Evolutionary conservation across 2,113 vertebrate genomes (phyloP).

Genomic region (Cygnus buccinator): DNA sequence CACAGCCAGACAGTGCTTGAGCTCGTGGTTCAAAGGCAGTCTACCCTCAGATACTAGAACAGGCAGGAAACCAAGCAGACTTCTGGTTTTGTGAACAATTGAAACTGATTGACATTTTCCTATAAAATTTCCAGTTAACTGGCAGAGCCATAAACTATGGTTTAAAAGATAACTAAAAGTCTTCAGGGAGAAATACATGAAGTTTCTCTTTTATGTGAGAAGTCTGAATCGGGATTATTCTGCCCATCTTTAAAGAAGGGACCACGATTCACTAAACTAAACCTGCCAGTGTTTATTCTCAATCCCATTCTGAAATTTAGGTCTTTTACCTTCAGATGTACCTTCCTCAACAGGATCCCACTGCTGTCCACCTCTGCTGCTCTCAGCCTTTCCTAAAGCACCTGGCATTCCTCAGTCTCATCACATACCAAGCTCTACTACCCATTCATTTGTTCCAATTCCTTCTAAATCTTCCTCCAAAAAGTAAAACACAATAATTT

Average conservation of each 20-base stretch:
- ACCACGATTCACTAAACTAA: not conserved
- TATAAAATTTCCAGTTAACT: not conserved
- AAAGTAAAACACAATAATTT: not conserved
- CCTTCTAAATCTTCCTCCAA: not conserved
- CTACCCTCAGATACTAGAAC: not conserved
- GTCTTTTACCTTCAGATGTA: not conserved
- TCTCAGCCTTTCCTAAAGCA: not conserved
- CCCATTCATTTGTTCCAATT: not conserved
- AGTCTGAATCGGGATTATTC: not conserved
- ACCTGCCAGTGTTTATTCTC: not conserved
- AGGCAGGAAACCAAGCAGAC: slow-evolving; percentile 26
- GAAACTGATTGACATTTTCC: not conserved
- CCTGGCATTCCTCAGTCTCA: not conserved
- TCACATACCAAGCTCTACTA: not conserved
- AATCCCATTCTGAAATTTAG: not conserved
- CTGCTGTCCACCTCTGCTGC: not conserved
- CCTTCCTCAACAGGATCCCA: not conserved
- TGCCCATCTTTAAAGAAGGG: not conserved
- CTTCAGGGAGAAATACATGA: not conserved
- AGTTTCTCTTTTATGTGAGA: not conserved
- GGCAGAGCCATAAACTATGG: not conserved
- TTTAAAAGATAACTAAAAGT: not conserved
- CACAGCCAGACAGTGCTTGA: not conserved
- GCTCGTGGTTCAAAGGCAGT: not conserved
- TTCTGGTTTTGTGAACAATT: slow-evolving; percentile 5